phyloP scores from a whole-genome alignment of 2,797 vertebrate species.

The Mus caroli region DNA sequence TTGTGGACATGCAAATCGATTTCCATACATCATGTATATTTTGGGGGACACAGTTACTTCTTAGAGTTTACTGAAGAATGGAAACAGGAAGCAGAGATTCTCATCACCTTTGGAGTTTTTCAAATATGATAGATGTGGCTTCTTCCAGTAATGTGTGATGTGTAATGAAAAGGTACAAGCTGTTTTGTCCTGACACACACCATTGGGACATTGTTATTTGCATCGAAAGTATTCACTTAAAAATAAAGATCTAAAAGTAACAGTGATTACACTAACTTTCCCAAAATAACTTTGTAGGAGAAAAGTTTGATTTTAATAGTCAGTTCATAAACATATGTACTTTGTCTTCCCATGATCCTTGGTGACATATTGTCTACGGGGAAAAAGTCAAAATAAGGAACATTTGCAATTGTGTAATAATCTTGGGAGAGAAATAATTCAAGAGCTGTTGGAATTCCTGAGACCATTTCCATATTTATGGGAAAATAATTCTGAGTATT shows the following conservation, averaged over 20 bases:
- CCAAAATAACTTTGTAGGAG: slow-evolving; percentile 59
- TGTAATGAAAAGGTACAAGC: slow-evolving; percentile 39
- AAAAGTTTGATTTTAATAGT: slow-evolving; percentile 38
- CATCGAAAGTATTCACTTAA: slow-evolving; percentile 40
- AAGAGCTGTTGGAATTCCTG: slow-evolving; percentile 51
- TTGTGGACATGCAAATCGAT: background rate
- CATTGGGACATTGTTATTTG: slow-evolving; percentile 10
- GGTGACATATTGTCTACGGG: slow-evolving; percentile 2
- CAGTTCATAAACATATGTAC: slow-evolving; percentile 41
- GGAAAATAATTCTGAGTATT: slow-evolving; percentile 42
- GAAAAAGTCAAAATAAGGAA: background rate
- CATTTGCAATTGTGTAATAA: slow-evolving; percentile 36
- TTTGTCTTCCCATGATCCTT: slow-evolving; percentile 44
- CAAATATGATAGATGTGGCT: slow-evolving; percentile 49
- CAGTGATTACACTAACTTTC: background rate
- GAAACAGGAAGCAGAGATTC: slow-evolving; percentile 2
- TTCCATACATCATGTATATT: background rate
- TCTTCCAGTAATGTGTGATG: slow-evolving; percentile 35
- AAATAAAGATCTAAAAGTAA: slow-evolving; percentile 68
- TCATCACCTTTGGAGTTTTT: slow-evolving; percentile 63
- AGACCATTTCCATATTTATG: slow-evolving; percentile 48
- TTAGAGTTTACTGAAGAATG: slow-evolving; percentile 44
- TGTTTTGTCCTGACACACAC: background rate
- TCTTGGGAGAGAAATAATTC: slow-evolving; percentile 17
- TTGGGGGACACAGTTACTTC: background rate